phyloP scores from a whole-genome alignment of 1,140 invertebrate species.

The Aricia agestis region DNA sequence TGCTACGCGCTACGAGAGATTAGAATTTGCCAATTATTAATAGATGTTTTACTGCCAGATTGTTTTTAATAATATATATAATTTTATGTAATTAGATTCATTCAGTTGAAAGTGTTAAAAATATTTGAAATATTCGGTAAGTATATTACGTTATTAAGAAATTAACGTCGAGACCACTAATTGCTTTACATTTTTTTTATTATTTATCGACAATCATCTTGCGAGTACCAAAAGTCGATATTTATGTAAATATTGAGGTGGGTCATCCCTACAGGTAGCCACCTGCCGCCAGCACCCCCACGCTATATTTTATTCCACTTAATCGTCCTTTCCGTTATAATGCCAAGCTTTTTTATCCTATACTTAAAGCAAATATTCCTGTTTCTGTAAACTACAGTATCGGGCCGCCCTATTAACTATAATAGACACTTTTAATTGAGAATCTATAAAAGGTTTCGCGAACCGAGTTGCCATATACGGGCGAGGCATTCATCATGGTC shows the following conservation, averaged over 20 bases:
- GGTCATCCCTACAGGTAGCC: slow-evolving; percentile 48
- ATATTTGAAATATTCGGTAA: no score
- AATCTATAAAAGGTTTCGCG: slow-evolving; percentile 75
- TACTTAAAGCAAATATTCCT: slow-evolving; percentile 73
- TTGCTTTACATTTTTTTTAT: no score
- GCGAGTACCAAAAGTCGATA: not conserved
- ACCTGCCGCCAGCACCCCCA: slow-evolving; percentile 72
- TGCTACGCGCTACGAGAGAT: no score
- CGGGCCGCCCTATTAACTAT: slow-evolving; percentile 67
- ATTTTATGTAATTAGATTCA: no score
- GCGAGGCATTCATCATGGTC: slow-evolving; percentile 68
- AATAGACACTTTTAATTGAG: slow-evolving; percentile 76
- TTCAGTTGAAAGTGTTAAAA: no score
- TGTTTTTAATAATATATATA: no score
- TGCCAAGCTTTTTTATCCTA: slow-evolving; percentile 66
- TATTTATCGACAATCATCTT: no score
- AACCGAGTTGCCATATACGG: slow-evolving; percentile 65
- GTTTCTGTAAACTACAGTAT: slow-evolving; percentile 66
- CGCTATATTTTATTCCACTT: slow-evolving; percentile 75
- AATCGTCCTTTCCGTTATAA: slow-evolving; percentile 75
- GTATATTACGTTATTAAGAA: no score
- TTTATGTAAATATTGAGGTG: slow-evolving; percentile 4
- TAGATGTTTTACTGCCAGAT: no score
- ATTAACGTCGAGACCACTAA: no score
- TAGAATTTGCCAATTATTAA: no score